Conservation (phyloP, 2,888 invertebrate genomes). For the Scaptomyza reducta region DNA sequence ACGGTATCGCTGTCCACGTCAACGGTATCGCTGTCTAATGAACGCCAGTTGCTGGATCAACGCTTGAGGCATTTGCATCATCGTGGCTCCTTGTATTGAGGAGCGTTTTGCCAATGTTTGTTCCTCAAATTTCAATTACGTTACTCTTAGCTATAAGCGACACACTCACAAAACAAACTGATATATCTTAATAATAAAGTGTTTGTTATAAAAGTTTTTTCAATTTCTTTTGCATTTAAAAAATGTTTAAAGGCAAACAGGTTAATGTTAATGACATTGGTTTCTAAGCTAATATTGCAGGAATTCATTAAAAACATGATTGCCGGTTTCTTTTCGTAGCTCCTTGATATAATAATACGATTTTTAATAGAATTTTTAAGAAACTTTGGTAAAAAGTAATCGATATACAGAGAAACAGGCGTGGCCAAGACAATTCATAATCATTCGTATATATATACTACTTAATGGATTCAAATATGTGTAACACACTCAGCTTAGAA, state of each 20-base stretch:
- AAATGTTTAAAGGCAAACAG: too few species aligned
- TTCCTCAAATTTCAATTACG: constrained; percentile 32
- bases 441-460: background rate
- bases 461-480: background rate
- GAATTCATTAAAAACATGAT: too few species aligned
- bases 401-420: too few species aligned
- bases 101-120: constrained; percentile 15
- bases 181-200: constrained; percentile 45
- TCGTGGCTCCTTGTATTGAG: constrained; percentile 80
- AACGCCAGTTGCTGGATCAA: constrained; percentile 73
- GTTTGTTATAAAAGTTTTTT: constrained; percentile 13
- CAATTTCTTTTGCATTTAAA: too few species aligned
- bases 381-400: too few species aligned
- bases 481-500: background rate
- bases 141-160: constrained; percentile 48
- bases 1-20: constrained; percentile 75
- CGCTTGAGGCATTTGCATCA: constrained; percentile 79
- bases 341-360: too few species aligned
- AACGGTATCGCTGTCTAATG: constrained; percentile 72
- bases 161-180: constrained; percentile 51
- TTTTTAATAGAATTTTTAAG: too few species aligned
- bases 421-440: too few species aligned
- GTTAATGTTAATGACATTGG: too few species aligned
- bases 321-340: too few species aligned
- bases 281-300: too few species aligned